phyloP scores from a whole-genome alignment of 2,113 vertebrate genomes.

The Saccopteryx leptura region DNA sequence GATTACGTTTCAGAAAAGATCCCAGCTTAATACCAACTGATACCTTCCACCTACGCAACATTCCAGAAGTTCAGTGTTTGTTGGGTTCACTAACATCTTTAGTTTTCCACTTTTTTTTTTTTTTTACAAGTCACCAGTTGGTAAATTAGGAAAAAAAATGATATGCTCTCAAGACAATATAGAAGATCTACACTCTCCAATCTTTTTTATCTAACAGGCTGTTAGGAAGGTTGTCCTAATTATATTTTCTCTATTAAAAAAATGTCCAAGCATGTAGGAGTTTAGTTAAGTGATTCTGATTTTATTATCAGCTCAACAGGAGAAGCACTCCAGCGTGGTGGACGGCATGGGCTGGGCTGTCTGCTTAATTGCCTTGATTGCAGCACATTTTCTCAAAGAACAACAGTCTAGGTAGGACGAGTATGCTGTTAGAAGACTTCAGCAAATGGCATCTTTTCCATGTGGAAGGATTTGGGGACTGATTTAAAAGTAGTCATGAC shows the following conservation, averaged over 20 bases:
- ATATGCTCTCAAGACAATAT: constrained; percentile 6
- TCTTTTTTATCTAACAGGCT: constrained; percentile 54
- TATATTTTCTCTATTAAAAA: constrained; percentile 74
- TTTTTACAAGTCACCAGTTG: constrained; percentile 41
- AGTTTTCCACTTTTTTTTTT: constrained; percentile 3
- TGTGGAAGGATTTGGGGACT: neutral
- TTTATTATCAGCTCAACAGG: constrained; percentile 62
- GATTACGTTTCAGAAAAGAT: constrained; percentile 54
- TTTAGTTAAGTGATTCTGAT: constrained; percentile 74
- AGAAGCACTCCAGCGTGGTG: neutral
- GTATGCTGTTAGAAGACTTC: neutral
- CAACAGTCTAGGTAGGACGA: neutral
- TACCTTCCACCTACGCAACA: neutral
- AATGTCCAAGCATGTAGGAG: constrained; percentile 50
- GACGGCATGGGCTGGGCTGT: neutral
- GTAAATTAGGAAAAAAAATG: constrained; percentile 69
- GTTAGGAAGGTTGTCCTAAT: constrained; percentile 67
- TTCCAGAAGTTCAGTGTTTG: neutral
- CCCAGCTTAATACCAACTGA: neutral
- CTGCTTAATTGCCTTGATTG: constrained; percentile 57
- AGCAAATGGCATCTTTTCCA: neutral
- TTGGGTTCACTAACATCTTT: constrained; percentile 45
- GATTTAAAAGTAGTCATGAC: constrained; percentile 5
- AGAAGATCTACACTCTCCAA: constrained; percentile 51
- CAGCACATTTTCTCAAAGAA: constrained; percentile 17